Percentiles rank a stretch among this genome's conserved stretches.
Conservation (phyloP, 2,797 vertebrate genomes). For the Garrulus glandarius region DNA sequence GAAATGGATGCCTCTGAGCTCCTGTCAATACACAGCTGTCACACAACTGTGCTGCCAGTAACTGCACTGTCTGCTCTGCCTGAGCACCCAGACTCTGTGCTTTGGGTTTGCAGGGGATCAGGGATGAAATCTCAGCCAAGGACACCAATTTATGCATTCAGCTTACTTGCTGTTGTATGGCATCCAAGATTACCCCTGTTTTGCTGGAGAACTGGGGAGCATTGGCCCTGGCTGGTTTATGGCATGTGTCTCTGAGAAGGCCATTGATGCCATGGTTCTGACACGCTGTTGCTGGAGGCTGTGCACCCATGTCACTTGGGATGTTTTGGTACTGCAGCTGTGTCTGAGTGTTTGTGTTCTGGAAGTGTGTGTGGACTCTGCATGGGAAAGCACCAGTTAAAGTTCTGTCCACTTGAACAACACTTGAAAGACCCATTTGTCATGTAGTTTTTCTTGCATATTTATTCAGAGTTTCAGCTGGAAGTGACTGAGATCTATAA, state of each 20-base stretch:
- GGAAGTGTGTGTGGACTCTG: background rate
- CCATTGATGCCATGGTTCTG: background rate
- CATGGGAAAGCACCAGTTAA: background rate
- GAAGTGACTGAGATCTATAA: background rate
- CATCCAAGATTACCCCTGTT: background rate
- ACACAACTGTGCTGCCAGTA: background rate
- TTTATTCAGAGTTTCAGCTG: background rate
- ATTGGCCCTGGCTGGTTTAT: background rate
- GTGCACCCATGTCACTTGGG: background rate
- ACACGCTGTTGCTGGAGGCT: background rate
- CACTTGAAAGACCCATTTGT: background rate
- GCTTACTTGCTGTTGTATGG: background rate
- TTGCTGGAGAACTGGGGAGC: background rate
- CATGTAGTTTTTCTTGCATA: background rate
- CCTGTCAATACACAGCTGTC: background rate
- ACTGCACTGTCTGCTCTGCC: background rate
- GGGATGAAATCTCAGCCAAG: background rate
- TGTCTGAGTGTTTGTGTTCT: background rate
- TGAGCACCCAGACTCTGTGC: background rate
- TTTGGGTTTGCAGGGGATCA: background rate
- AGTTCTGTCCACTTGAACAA: background rate
- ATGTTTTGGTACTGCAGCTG: background rate
- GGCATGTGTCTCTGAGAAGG: background rate
- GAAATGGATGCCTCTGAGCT: background rate
- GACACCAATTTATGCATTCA: background rate